These are phyloP conservation scores for Thecophora atra DNA, from an alignment of 2,888 invertebrate species.

Conservation along the genomic window DNA sequence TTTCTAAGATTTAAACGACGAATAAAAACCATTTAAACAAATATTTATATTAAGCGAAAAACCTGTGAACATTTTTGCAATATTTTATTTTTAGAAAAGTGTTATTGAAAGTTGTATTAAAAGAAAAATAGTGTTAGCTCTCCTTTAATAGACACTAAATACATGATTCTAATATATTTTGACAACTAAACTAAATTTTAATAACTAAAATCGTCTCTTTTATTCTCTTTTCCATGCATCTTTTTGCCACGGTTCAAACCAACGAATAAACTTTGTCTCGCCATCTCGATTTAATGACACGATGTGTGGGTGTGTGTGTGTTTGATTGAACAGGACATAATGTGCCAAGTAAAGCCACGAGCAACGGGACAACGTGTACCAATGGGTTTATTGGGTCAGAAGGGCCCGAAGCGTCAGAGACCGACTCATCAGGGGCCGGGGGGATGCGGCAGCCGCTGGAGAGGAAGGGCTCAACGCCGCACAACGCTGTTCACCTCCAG, in stretches of 20 bases:
- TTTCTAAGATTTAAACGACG: not conserved
- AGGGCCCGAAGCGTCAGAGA: slow-evolving; percentile 68
- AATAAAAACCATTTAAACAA: not conserved
- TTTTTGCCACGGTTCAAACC: not conserved
- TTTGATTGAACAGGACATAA: slow-evolving; percentile 61
- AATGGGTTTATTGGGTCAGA: slow-evolving; percentile 67
- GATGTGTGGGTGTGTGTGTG: not conserved
- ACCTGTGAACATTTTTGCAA: not conserved
- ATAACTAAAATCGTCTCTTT: slow-evolving; percentile 12
- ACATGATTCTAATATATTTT: not conserved
- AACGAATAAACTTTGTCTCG: not conserved
- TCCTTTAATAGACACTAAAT: no score
- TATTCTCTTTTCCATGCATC: not conserved
- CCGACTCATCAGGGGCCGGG: slow-evolving; percentile 68
- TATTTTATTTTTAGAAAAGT: not conserved
- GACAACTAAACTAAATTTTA: no score
- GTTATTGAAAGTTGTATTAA: no score
- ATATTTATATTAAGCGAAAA: not conserved
- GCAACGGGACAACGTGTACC: slow-evolving; percentile 66
- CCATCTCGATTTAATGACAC: no score
- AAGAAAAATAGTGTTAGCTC: no score
- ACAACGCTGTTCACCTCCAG: slow-evolving; percentile 98
- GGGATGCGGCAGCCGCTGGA: slow-evolving; percentile 73
- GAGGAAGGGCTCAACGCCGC: slow-evolving; percentile 93
- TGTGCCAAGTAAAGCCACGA: slow-evolving; percentile 67